phyloP scores from a whole-genome alignment of 2,888 invertebrate species.

The Euphydryas editha region DNA sequence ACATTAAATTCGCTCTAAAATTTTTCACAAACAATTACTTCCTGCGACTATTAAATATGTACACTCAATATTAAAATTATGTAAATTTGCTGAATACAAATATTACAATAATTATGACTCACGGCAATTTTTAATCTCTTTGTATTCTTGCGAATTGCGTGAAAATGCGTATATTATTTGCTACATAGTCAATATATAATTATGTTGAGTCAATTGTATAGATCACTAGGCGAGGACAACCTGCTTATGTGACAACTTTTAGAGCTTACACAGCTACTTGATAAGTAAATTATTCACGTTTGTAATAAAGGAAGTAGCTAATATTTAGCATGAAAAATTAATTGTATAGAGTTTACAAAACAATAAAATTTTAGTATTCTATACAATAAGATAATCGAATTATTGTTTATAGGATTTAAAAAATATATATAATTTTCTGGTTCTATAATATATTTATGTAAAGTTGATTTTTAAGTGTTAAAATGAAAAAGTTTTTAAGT shows the following conservation, averaged over 20 bases:
- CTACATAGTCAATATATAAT: constrained; percentile 19
- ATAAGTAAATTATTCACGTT: neutral
- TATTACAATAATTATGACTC: constrained; percentile 14
- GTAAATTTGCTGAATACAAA: constrained; percentile 6
- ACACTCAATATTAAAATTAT: constrained; percentile 4
- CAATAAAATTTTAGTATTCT: too few relatives aligned
- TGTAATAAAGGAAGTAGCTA: neutral
- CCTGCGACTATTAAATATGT: neutral
- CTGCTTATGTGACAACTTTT: constrained; percentile 23
- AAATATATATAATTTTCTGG: too few relatives aligned
- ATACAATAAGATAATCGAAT: too few relatives aligned
- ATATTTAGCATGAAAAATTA: neutral
- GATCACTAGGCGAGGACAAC: constrained; percentile 24
- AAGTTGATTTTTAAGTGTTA: too few relatives aligned
- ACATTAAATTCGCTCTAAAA: too few relatives aligned
- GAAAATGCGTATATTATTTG: constrained; percentile 31
- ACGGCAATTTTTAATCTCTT: constrained; percentile 20
- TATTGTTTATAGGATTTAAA: too few relatives aligned
- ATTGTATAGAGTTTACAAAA: too few relatives aligned
- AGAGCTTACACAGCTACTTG: constrained; percentile 21
- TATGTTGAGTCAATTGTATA: constrained; percentile 29
- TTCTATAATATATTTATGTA: too few relatives aligned
- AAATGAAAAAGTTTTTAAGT: too few relatives aligned
- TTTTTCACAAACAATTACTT: neutral
- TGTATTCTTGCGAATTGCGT: constrained; percentile 26